Evolutionary conservation across 2,797 vertebrate species (phyloP).

Genomic region (Rhabdophis nuchalis): DNA sequence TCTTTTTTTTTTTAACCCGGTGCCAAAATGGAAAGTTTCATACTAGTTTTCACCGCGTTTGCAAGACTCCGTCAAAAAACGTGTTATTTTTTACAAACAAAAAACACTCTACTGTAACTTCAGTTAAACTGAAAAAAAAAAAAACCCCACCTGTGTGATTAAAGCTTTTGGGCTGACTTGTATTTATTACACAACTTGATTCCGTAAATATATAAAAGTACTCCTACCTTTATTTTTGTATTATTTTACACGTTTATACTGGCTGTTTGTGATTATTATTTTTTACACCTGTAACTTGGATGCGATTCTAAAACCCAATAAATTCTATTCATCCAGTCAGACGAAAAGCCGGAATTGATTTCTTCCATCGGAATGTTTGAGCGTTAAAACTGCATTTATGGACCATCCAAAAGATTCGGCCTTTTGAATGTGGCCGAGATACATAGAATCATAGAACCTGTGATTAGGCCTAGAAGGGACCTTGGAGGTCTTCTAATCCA

Average conservation of each 20-base stretch:
- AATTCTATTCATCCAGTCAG: conserved; percentile 62
- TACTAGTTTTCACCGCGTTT: conserved; percentile 76
- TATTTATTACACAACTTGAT: conserved; percentile 91
- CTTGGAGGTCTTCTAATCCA: not conserved
- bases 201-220: conserved; percentile 82
- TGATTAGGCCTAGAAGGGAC: no score
- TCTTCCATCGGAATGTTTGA: not conserved
- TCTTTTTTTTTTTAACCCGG: conserved; percentile 74
- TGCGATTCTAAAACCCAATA: conserved; percentile 74
- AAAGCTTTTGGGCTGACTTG: conserved; percentile 86
- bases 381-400: not conserved
- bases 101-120: conserved; percentile 89
- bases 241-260: conserved; percentile 80
- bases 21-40: conserved; percentile 85
- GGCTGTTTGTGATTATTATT: conserved; percentile 71
- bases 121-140: conserved; percentile 82
- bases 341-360: not conserved
- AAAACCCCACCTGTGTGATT: no score
- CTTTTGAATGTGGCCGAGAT: not conserved
- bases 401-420: not conserved
- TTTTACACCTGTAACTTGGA: conserved; percentile 72
- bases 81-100: conserved; percentile 77
- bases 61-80: conserved; percentile 67
- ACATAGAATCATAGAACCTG: not conserved
- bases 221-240: conserved; percentile 77